A percentile compares a stretch with the other conserved stretches of the same genome.
phyloP scores from a whole-genome alignment of 2,797 vertebrate species.

The Argya squamiceps region DNA sequence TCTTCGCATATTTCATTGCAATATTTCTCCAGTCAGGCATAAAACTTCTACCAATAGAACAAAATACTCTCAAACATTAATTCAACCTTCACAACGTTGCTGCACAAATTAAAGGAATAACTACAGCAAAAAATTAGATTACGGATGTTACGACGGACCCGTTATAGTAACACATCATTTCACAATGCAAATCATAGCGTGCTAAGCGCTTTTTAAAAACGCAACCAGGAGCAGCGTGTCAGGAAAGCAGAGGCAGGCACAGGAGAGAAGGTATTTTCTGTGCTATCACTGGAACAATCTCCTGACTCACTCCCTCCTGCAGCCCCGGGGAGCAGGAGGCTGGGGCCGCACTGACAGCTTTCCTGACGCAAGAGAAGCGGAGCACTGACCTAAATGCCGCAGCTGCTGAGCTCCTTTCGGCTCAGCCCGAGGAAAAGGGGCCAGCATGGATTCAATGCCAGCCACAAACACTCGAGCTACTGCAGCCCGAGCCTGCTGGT shows the following conservation, averaged over 20 bases:
- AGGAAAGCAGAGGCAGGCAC: not conserved
- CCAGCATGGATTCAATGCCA: not conserved
- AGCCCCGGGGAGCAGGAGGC: not conserved
- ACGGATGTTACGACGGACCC: not conserved
- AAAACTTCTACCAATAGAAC: not conserved
- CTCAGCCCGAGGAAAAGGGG: not conserved
- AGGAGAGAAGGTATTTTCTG: not conserved
- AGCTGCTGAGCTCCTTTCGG: not conserved
- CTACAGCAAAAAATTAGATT: not conserved
- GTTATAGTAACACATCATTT: not conserved
- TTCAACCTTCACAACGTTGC: not conserved
- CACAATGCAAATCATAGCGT: not conserved
- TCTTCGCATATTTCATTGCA: not conserved
- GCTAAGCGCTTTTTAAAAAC: not conserved
- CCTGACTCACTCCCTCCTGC: not conserved
- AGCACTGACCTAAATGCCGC: conserved; percentile 31
- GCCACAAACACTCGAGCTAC: not conserved
- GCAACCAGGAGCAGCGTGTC: not conserved
- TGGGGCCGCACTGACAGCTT: not conserved
- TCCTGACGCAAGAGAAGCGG: not conserved
- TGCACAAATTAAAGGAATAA: not conserved
- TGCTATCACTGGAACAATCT: not conserved
- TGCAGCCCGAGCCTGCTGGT: not conserved
- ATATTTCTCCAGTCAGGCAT: not conserved
- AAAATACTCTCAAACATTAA: not conserved